Evolutionary conservation across 2,113 vertebrate genomes (phyloP).

Genomic region (Ranitomeya variabilis): DNA sequence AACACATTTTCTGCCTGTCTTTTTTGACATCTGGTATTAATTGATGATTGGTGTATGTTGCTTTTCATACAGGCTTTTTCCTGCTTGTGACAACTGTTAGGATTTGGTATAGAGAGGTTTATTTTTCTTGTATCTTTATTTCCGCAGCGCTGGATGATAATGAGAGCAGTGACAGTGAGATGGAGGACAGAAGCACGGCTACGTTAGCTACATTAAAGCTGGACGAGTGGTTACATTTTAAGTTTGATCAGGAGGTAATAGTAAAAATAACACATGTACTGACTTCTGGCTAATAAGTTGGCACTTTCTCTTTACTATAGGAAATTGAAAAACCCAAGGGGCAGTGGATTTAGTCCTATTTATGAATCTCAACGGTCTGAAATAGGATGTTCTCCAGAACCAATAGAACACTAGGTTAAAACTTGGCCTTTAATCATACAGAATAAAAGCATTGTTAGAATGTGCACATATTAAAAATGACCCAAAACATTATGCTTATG

Average conservation of each 20-base stretch:
- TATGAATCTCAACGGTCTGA: no score
- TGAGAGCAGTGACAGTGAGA: constrained; percentile 88
- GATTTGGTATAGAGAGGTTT: neutral
- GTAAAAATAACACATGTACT: neutral
- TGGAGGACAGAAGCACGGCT: constrained; percentile 73
- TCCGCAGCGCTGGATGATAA: constrained; percentile 65
- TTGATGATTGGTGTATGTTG: neutral
- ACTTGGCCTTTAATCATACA: no score
- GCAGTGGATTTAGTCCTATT: neutral
- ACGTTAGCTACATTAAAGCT: constrained; percentile 78
- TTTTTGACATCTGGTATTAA: neutral
- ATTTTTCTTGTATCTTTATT: neutral
- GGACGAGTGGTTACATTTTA: constrained; percentile 90
- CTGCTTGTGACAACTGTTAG: neutral
- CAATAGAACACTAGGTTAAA: no score
- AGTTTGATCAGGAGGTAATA: constrained; percentile 81
- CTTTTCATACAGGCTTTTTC: neutral
- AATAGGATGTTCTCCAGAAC: no score
- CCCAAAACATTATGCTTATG: no score
- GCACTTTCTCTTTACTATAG: neutral
- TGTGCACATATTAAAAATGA: no score
- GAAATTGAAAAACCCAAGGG: neutral
- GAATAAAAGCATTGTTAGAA: no score
- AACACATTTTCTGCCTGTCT: neutral
- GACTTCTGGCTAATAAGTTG: neutral